Evolutionary conservation across 2,888 invertebrate genomes (phyloP), one percentile per base, ranked within the genome.

Genomic region (Bhutanitis thaidina): DNA sequence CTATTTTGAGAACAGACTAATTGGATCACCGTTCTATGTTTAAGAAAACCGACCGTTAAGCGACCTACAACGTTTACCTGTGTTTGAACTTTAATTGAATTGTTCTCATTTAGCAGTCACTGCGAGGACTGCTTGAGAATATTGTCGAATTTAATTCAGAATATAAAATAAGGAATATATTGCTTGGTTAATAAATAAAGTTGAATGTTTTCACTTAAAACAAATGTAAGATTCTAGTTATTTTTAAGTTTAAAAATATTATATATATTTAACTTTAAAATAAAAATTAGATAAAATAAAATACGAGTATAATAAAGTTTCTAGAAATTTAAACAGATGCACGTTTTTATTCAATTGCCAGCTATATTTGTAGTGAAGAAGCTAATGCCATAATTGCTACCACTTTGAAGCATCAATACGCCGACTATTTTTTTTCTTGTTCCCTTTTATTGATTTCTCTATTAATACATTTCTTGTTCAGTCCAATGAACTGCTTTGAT

Each of bases 21-120:
- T 75, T 74, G 64, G 66, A 74, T 73, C 64, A 74, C 66, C 62
- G 65, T 61, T 62, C 64, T 60, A 65, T 64, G 62, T 65, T 61
- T 57, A 68, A 69, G 69, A 70, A 72, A 71, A 69, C 62, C 59
- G 62, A 58, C 61, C 56, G 61, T 62, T 57, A 58, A 61, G 56
- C 39, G 2, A 32, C 20, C 15, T 65, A 67, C 41, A n/a, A n/a
- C n/a, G n/a, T n/a, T n/a, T n/a, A n/a, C 40, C 34, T 62, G 66
- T 65, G 60, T 14, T 64, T 65, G 64, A 69, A 57, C 55, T 63
- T 61, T 71, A 76, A 74, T 75, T 71, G 65, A 65, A 65, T 71
- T 73, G 62, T 55, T 62, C 65, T 66, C 64, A 71, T 72, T 70
- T 20, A 20, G 3, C 20, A 20, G 20, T 20, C 5, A 4, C 20